Evolutionary conservation across 1,140 invertebrate genomes (phyloP).

Genomic region (Eurytemora carolleeae): DNA sequence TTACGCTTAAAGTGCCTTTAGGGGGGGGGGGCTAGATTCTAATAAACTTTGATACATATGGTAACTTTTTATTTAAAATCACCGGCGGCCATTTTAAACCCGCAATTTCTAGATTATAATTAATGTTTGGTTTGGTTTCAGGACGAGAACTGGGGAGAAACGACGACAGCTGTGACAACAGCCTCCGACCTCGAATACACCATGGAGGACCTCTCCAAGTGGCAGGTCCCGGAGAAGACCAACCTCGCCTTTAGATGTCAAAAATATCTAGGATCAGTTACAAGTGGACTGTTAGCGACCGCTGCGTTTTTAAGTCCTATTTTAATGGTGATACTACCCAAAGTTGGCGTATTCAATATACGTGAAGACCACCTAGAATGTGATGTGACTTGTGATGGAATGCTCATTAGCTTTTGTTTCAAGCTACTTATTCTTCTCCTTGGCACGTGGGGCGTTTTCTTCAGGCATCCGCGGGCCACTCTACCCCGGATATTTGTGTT

Average conservation of each 20-base stretch:
- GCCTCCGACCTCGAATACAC: conserved; percentile 83
- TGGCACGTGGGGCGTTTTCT: conserved; percentile 63
- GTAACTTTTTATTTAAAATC: too few species aligned
- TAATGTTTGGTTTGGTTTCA: too few species aligned
- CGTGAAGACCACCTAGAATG: conserved; percentile 31
- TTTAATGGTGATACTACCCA: conserved; percentile 78
- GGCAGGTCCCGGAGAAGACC: neutral
- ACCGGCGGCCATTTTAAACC: too few species aligned
- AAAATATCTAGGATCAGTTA: conserved; percentile 48
- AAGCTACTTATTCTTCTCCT: conserved; percentile 73
- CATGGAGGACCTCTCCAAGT: conserved; percentile 23
- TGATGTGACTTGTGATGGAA: conserved; percentile 66
- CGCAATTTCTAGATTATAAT: too few species aligned
- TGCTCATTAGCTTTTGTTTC: conserved; percentile 71
- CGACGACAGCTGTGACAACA: conserved; percentile 87
- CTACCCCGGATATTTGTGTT: conserved; percentile 84
- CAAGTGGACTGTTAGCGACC: conserved; percentile 48
- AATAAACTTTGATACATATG: too few species aligned
- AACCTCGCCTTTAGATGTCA: neutral
- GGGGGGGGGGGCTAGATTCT: too few species aligned
- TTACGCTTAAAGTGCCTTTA: too few species aligned
- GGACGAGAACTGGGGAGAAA: conserved; percentile 96
- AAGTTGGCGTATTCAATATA: conserved; percentile 37
- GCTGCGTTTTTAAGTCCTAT: conserved; percentile 73
- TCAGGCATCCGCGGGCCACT: conserved; percentile 47